Base-by-base conservation (phyloP, 2,113 vertebrate species). In the Panurus biarmicus region DNA sequence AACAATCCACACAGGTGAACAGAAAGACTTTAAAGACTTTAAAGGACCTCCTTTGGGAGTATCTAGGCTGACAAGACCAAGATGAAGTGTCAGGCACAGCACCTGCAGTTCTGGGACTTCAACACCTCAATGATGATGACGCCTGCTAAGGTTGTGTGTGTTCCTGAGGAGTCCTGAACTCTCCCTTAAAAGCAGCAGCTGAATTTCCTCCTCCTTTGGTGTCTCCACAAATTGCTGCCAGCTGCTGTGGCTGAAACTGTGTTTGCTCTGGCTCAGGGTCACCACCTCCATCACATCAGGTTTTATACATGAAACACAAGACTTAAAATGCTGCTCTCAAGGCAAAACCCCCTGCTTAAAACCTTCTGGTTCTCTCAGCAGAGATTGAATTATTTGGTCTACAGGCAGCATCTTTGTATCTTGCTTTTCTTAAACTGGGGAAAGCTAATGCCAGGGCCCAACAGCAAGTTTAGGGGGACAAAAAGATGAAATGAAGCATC, bases 201-300 rank as follows among this genome's bases (percentile, higher is more conserved):
- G 42, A 45, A 3, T 5, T 61, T 73, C 7, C 23, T 77, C 4
- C 14, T 71, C 24, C 42, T 74, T 36, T 48, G 17, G 3, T 57
- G 11, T 29, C 31, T 53, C 21, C 36, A 47, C 5, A 51, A 6
- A 10, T 31, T 60, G 4, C 28, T 70, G 54, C 9, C n/a, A 56
- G 38, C 0, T 4, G 40, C 4, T 12, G 1, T 4, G 8, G 3
- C 28, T 56, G 56, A 74, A 61, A 26, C 8, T 17, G 18, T 4
- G 71, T 23, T 31, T 60, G 3, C 22, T 69, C 25, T 65, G 45
- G 19, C 45, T 64, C 17, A 25, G 69, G 11, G 18, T 38, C 31
- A 33, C 24, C 4, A 6, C 11, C 14, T 58, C 44, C 12, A 61
- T 35, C 28, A 5, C 15, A 12, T 3, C 8, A 48, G 9, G 5